These are phyloP conservation scores for Mormyrus lacerda DNA, from an alignment of 2,113 vertebrate species.

Conservation along the genomic window DNA sequence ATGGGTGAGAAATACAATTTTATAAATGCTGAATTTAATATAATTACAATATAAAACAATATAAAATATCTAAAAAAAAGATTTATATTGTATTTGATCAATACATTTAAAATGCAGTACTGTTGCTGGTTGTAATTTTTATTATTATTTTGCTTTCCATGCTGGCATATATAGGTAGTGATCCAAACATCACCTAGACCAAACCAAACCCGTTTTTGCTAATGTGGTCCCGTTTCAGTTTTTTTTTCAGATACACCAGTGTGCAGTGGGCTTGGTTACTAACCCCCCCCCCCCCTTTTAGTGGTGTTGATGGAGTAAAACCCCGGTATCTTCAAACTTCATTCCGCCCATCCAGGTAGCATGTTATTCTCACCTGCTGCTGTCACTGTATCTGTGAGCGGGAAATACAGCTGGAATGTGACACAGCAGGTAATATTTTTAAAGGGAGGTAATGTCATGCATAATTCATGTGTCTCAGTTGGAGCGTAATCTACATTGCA, in stretches of 20 bases:
- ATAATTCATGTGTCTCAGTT: not conserved
- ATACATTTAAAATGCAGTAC: not conserved
- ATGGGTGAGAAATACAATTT: not conserved
- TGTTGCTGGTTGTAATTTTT: not conserved
- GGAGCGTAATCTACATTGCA: not conserved
- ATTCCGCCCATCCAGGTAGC: not conserved
- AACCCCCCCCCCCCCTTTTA: not conserved
- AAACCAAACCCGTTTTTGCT: not conserved
- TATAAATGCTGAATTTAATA: not conserved
- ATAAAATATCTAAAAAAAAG: not conserved
- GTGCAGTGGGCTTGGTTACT: not conserved
- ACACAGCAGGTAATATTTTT: not conserved
- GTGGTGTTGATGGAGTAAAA: not conserved
- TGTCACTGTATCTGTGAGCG: not conserved
- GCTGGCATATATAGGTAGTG: not conserved
- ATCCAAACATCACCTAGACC: not conserved
- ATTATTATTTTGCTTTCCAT: not conserved
- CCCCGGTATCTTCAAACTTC: not conserved
- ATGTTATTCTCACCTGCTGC: not conserved
- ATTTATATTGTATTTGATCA: not conserved
- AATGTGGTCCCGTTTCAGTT: not conserved
- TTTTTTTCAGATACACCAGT: not conserved
- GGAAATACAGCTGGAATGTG: not conserved
- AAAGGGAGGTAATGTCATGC: not conserved
- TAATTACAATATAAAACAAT: not conserved